Percentiles rank a stretch among this genome's conserved stretches.
Evolutionary conservation across 2,888 invertebrate genomes (phyloP).

Genomic region (Drosophila macrospina): DNA sequence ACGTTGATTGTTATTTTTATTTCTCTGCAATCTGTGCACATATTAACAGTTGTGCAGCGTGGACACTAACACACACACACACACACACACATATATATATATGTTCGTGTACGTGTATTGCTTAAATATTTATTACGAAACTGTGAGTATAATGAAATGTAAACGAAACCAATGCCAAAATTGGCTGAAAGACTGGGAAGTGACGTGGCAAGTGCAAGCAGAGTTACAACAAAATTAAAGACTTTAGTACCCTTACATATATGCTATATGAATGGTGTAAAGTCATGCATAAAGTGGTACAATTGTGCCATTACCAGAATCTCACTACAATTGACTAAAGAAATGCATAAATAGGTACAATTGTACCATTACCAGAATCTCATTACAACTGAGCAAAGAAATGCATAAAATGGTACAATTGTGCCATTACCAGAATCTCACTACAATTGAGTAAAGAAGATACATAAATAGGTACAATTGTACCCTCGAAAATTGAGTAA

Average conservation of each 20-base stretch:
- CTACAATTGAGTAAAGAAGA: too few relatives aligned
- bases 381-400: too few relatives aligned
- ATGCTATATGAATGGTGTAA: neutral
- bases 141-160: conserved; percentile 24
- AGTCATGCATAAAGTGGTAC: neutral
- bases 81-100: neutral
- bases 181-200: conserved; percentile 1
- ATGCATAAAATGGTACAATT: neutral
- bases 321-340: too few relatives aligned
- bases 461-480: too few relatives aligned
- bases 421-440: neutral
- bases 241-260: neutral
- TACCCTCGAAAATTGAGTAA: too few relatives aligned
- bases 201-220: neutral
- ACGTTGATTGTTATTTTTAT: conserved; percentile 60
- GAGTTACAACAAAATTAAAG: neutral
- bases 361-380: too few relatives aligned
- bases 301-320: neutral
- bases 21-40: conserved; percentile 42
- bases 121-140: conserved; percentile 36
- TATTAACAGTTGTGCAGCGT: conserved; percentile 22
- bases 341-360: neutral
- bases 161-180: conserved; percentile 16
- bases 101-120: conserved; percentile 9
- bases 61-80: neutral